Conservation (phyloP, 2,113 vertebrate species). For the Sander lucioperca region DNA sequence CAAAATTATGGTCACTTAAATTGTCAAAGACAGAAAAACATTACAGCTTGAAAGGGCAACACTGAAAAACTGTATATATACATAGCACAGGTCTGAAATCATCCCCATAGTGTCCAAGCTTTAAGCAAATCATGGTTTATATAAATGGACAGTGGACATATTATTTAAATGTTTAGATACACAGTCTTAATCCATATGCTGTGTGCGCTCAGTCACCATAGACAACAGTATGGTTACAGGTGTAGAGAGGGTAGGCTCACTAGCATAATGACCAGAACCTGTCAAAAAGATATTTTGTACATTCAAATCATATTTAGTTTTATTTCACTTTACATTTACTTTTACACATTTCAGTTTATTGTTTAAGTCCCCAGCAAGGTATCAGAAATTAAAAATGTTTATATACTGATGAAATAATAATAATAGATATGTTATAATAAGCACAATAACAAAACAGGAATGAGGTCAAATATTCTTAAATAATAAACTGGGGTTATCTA, state of each 20-base stretch:
- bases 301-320: not conserved
- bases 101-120: too few relatives aligned
- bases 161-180: too few relatives aligned
- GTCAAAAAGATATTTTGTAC: not conserved
- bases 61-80: not conserved
- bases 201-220: too few relatives aligned
- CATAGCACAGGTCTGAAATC: not conserved
- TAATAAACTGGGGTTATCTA: not conserved
- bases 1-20: not conserved
- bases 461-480: not conserved
- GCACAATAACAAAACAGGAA: not conserved
- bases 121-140: not conserved
- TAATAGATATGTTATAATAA: not conserved
- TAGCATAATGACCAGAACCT: not conserved
- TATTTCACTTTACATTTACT: not conserved
- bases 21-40: not conserved
- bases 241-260: not conserved
- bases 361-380: not conserved
- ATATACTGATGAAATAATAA: not conserved
- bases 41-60: not conserved
- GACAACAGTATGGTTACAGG: not conserved
- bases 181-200: too few relatives aligned
- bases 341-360: too few relatives aligned
- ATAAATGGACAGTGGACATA: not conserved
- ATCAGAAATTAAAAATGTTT: not conserved